phyloP scores from a whole-genome alignment of 2,113 vertebrate genomes.

The Rutilus rutilus region DNA sequence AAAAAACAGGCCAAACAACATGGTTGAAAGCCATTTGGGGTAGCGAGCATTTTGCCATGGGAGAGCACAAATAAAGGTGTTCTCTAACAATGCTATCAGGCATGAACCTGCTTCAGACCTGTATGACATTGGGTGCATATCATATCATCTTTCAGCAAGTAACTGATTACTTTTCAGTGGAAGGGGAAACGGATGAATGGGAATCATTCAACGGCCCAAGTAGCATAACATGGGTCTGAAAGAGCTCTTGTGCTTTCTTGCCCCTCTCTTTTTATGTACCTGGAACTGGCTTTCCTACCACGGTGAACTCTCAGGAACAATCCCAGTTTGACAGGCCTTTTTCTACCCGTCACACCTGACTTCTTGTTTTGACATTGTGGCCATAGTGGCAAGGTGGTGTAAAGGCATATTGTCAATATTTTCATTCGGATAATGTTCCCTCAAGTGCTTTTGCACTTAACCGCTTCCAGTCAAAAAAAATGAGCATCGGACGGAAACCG shows the following conservation, averaged over 20 bases:
- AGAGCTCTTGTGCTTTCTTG: slow-evolving; percentile 46
- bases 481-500: not conserved
- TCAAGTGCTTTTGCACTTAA: slow-evolving; percentile 60
- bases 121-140: slow-evolving; percentile 69
- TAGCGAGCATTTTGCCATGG: not conserved
- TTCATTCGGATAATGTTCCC: slow-evolving; percentile 62
- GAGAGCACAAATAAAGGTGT: slow-evolving; percentile 67
- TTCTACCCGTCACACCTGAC: slow-evolving; percentile 38
- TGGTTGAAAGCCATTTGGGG: slow-evolving; percentile 6
- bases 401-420: slow-evolving; percentile 64
- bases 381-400: slow-evolving; percentile 62
- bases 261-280: not conserved
- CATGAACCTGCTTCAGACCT: slow-evolving; percentile 68
- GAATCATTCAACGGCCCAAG: slow-evolving; percentile 74
- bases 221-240: slow-evolving; percentile 47
- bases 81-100: slow-evolving; percentile 66
- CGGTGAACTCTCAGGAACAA: slow-evolving; percentile 15
- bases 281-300: slow-evolving; percentile 18
- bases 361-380: slow-evolving; percentile 64
- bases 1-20: slow-evolving; percentile 1
- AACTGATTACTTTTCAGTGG: slow-evolving; percentile 73
- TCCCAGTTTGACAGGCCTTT: slow-evolving; percentile 22
- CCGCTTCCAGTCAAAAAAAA: slow-evolving; percentile 1
- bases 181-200: slow-evolving; percentile 71
- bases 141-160: slow-evolving; percentile 74